A percentile compares a stretch with the other conserved stretches of the same genome.
phyloP scores from a whole-genome alignment of 2,888 invertebrate genomes.

The Campoplex nolae region DNA sequence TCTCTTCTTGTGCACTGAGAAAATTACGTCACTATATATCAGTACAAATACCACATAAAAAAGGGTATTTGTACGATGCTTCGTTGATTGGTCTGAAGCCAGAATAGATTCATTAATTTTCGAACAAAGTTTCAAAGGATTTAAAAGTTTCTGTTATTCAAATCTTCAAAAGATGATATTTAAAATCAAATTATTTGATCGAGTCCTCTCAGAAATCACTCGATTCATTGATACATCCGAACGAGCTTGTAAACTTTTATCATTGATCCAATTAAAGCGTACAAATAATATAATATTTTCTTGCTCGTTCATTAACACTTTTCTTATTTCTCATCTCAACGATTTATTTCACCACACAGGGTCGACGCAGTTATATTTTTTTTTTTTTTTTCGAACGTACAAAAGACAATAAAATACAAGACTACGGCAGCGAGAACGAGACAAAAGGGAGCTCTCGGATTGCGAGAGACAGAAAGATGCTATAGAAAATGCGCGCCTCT shows the following conservation, averaged over 20 bases:
- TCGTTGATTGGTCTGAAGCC: not conserved
- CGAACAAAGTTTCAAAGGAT: not conserved
- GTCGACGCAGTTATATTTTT: conserved; percentile 4
- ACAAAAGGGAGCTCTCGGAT: conserved; percentile 49
- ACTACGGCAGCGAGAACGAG: conserved; percentile 28
- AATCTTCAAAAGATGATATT: not conserved
- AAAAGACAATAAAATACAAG: conserved; percentile 61
- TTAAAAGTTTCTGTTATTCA: not conserved
- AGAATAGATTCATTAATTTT: not conserved
- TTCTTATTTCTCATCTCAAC: not conserved
- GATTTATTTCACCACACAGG: not conserved
- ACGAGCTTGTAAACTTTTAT: not conserved
- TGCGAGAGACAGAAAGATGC: conserved; percentile 58
- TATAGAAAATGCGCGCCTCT: conserved; percentile 54
- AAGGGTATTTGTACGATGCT: not conserved
- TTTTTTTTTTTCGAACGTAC: conserved; percentile 44
- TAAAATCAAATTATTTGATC: not conserved
- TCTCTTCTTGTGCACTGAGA: not conserved
- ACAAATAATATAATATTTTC: not conserved
- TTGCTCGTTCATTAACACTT: not conserved
- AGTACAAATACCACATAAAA: not conserved
- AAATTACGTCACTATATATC: not conserved
- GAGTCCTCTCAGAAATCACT: not conserved
- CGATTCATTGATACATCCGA: not conserved
- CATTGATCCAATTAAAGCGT: not conserved